These are phyloP conservation scores for Bubo scandiacus DNA, from an alignment of 2,113 vertebrate species.

Conservation along the genomic window DNA sequence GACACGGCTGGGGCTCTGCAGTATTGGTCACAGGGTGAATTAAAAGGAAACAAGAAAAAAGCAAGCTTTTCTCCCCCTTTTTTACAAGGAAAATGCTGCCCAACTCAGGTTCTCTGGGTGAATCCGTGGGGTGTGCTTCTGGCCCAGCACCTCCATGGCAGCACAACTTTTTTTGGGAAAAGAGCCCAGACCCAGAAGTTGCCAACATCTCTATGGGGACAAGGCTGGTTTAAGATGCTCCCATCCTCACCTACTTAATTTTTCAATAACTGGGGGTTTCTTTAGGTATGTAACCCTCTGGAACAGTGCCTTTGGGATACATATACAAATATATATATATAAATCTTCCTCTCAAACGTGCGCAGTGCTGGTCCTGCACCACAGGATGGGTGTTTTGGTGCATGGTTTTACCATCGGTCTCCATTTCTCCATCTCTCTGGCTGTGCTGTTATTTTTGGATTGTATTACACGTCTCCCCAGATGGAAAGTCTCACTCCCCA, in stretches of 20 bases:
- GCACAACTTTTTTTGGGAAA: not conserved
- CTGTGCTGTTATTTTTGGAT: slow-evolving; percentile 66
- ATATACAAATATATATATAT: not conserved
- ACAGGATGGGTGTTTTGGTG: not conserved
- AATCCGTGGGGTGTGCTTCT: not conserved
- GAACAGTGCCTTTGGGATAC: not conserved
- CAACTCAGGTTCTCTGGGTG: not conserved
- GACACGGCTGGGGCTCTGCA: rapidly evolving
- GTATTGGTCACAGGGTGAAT: no score
- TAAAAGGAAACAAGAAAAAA: not conserved
- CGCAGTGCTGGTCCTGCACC: not conserved
- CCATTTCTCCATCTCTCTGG: not conserved
- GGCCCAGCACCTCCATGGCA: not conserved
- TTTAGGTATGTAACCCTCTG: not conserved
- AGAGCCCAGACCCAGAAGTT: not conserved
- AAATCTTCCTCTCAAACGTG: not conserved
- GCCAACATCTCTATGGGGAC: not conserved
- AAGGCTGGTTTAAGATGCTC: not conserved
- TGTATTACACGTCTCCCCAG: slow-evolving; percentile 66
- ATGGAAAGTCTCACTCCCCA: slow-evolving; percentile 23
- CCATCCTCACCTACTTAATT: not conserved
- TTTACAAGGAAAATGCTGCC: not conserved
- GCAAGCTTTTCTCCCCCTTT: not conserved
- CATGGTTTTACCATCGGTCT: not conserved
- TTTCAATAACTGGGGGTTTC: not conserved